Base-by-base conservation (phyloP, 2,888 invertebrate species). In the Danaus chrysippus region DNA sequence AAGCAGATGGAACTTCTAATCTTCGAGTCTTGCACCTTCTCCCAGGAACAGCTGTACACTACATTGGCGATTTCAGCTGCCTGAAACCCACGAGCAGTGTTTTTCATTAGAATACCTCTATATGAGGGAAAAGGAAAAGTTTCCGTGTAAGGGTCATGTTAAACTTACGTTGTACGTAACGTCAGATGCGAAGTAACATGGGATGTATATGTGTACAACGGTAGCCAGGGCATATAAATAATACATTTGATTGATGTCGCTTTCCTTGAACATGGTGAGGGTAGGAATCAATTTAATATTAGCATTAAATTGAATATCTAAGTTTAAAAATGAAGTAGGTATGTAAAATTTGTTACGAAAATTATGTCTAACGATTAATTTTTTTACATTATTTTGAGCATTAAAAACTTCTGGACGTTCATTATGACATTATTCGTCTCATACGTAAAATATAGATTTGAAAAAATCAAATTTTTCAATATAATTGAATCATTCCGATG, bases 41-140 rank as follows among this genome's bases (percentile, higher is more conserved):
- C 74, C 74, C 75, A 73, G 5, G 66, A 61, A 19, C 68, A 58
- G 43, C 58, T 68, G 61, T 74, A 74, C 0, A 69, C 66, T 1
- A 54, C 55, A 17, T 68, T 62, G 6, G 68, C 65, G 3, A 74
- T 60, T 41, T 69, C 64, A 1, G 59, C 62, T n/a, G 69, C 70
- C 73, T 74, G 60, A 8, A 54, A 65, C 23, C 23, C 23, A 34
- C 23, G 6, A 34, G 8, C 6, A 34, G 2, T 34, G 23, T 34
- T 34, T 3, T 34, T 34, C 23, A 34, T 34, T 34, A 34, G 23
- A 34, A 34, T 1, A 34, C 3, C 3, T 8, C 23, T 34, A 5
- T 2, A 34, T 23, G 3, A 3, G 23, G 23, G 1, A 34, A 34
- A 34, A 34, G 23, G 23, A 5, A 34, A 34, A 34, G 23, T 34